These are phyloP conservation scores for Austrofundulus limnaeus DNA, from an alignment of 2,113 vertebrate species.

Conservation along the genomic window DNA sequence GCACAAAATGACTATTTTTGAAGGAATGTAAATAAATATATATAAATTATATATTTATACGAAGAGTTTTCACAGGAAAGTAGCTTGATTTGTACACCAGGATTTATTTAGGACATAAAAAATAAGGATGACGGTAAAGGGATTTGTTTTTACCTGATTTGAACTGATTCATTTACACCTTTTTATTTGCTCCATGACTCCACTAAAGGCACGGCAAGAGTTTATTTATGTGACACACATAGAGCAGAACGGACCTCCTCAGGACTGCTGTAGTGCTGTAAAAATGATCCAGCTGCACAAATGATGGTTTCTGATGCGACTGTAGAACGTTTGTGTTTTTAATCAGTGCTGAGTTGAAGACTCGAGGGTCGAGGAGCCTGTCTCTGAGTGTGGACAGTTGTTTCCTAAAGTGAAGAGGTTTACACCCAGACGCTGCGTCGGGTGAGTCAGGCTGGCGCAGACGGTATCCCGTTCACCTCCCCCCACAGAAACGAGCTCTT, in stretches of 20 bases:
- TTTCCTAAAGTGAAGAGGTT: too few species aligned
- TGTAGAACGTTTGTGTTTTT: too few species aligned
- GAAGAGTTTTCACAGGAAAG: slow-evolving; percentile 53
- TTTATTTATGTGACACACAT: slow-evolving; percentile 6
- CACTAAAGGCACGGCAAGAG: neutral
- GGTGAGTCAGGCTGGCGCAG: slow-evolving; percentile 7
- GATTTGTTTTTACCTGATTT: slow-evolving; percentile 12
- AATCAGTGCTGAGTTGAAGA: neutral
- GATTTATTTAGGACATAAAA: slow-evolving; percentile 42
- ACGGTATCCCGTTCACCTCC: neutral
- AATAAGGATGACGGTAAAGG: slow-evolving; percentile 1
- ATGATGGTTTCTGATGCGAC: neutral
- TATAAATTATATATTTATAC: slow-evolving; percentile 75
- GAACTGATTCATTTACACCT: slow-evolving; percentile 12
- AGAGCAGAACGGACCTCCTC: neutral
- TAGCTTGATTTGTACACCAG: slow-evolving; percentile 57
- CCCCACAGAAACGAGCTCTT: slow-evolving; percentile 6
- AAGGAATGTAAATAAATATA: slow-evolving; percentile 73
- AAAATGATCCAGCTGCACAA: neutral
- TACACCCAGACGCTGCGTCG: neutral
- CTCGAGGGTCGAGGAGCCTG: too few species aligned
- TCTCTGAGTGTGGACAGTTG: too few species aligned
- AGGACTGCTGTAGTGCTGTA: neutral
- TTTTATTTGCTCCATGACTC: neutral
- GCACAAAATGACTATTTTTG: slow-evolving; percentile 57